These are phyloP conservation scores for Barypeithes pellucidus DNA, from an alignment of 2,888 invertebrate species.

Conservation along the genomic window DNA sequence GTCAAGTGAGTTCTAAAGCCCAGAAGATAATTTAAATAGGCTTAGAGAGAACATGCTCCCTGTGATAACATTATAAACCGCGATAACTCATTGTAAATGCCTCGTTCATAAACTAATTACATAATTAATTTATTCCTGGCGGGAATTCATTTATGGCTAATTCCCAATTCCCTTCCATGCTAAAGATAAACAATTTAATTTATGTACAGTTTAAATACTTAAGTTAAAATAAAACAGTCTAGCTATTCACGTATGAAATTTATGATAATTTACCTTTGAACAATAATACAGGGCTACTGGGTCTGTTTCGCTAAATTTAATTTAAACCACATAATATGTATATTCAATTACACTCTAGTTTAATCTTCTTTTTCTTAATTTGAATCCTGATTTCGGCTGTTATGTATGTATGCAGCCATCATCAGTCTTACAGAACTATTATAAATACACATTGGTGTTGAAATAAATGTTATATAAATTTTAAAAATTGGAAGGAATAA, in stretches of 20 bases:
- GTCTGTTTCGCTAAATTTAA: too few relatives aligned
- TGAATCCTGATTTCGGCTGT: too few relatives aligned
- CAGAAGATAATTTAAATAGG: conserved; percentile 39
- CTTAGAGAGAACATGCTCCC: conserved; percentile 51
- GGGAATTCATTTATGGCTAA: conserved; percentile 57
- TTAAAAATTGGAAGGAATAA: too few relatives aligned
- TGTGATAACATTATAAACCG: conserved; percentile 56
- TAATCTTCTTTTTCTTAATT: too few relatives aligned
- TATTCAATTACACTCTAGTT: too few relatives aligned
- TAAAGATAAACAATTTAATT: conserved; percentile 19
- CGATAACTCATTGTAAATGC: conserved; percentile 58
- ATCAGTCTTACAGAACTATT: too few relatives aligned
- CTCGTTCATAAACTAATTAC: conserved; percentile 60
- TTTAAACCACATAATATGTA: too few relatives aligned
- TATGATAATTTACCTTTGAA: background rate
- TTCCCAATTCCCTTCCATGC: conserved; percentile 16
- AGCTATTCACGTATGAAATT: background rate
- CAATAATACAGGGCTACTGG: too few relatives aligned
- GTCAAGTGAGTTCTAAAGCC: conserved; percentile 26
- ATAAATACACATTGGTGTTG: too few relatives aligned
- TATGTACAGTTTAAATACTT: conserved; percentile 10
- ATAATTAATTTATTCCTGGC: conserved; percentile 60
- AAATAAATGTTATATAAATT: too few relatives aligned
- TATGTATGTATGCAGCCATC: too few relatives aligned
- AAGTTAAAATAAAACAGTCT: background rate